Evolutionary conservation across 1,140 invertebrate genomes (phyloP).

Genomic region (Varroa destructor): DNA sequence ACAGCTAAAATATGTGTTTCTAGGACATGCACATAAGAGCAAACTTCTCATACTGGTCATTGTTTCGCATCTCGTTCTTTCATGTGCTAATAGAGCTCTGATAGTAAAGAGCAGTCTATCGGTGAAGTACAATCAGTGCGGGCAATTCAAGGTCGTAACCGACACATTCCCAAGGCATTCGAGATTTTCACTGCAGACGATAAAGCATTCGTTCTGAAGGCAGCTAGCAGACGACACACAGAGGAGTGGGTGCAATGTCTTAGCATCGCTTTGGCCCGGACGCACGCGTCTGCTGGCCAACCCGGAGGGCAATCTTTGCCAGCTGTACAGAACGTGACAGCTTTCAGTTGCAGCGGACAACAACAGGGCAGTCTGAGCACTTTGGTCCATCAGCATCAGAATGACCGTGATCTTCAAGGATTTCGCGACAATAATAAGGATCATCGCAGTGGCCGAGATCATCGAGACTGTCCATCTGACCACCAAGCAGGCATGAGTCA

Average conservation of each 20-base stretch:
- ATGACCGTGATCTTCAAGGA: too few species aligned
- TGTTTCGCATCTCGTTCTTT: constrained; percentile 6
- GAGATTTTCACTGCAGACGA: constrained; percentile 83
- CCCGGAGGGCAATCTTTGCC: too few species aligned
- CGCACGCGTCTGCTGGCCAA: constrained; percentile 44
- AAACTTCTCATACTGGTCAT: constrained; percentile 15
- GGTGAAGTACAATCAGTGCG: constrained; percentile 83
- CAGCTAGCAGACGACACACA: constrained; percentile 81
- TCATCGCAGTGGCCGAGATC: too few species aligned
- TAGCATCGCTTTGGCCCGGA: constrained; percentile 71
- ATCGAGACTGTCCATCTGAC: too few species aligned
- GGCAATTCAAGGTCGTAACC: constrained; percentile 55
- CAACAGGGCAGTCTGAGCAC: too few species aligned
- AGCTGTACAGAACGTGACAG: too few species aligned
- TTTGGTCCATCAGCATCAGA: too few species aligned
- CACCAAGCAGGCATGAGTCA: too few species aligned
- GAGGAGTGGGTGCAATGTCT: constrained; percentile 85
- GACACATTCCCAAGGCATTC: constrained; percentile 84
- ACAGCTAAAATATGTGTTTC: neutral
- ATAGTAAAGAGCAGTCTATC: constrained; percentile 45
- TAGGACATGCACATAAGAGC: neutral
- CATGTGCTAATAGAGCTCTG: constrained; percentile 38
- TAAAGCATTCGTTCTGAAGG: constrained; percentile 76
- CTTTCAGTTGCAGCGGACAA: too few species aligned
- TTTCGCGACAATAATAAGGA: too few species aligned